Base-by-base conservation (phyloP, 2,113 vertebrate genomes). In the Forbesichthys papilliferus region DNA sequence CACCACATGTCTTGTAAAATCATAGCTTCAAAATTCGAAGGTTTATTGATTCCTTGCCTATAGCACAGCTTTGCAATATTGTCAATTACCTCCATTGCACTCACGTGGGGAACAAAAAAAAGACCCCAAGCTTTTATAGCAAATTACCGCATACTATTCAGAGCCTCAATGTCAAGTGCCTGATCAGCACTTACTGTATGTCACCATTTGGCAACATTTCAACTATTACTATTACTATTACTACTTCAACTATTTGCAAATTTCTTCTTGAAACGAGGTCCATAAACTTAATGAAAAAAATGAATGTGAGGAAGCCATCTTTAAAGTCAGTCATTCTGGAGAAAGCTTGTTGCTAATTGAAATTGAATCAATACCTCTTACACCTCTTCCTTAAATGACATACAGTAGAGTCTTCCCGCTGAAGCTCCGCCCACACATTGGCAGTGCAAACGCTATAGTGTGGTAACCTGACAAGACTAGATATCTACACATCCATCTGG, bases 1-100 rank as follows among this genome's bases (percentile, higher is more conserved):
- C 77, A 68, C 86, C 77, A 69, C 54, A 74, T 84, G 82, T 78
- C 51, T 77, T 85, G 77, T 77, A 73, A 81, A 90, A 86, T 80
- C 64, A 77, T 71, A 84, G 77, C 75, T 81, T 73, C 33, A 57
- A 73, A 79, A 86, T 90, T 90, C 85, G 66, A 74, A 86, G 68
- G 61, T 79, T 74, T 68, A 87, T 70, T 79, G 69, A 87, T 85
- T 86, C 76, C 84, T 47, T 52, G 62, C 11, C 7, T 11, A 18
- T 52, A 49, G 13, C 6, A 8, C 14, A 57, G 52, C 79, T 61
- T 78, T 84, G 74, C 36, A 42, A 42, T 42, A 58, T 58, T 27
- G 20, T 58, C 27, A 27, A 34, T 58, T 27, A 20, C 20, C 11
- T 34, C 18, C 10, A 58, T 14, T 77, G 80, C 73, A 27, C 69